Conservation (phyloP, 2,797 vertebrate genomes). For the Phyllotis vaccarum region DNA sequence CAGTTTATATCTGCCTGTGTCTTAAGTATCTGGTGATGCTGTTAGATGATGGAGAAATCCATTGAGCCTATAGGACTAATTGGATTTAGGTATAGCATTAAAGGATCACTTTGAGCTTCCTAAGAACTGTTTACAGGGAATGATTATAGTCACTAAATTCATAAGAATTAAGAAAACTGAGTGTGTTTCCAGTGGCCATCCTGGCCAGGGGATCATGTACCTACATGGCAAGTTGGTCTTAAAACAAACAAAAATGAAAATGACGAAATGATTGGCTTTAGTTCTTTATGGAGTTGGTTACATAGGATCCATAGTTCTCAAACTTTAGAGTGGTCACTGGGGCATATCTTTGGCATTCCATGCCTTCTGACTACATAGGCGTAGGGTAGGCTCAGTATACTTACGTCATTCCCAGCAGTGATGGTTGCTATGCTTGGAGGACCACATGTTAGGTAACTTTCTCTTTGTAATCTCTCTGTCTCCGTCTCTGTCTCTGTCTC, state of each 20-base stretch:
- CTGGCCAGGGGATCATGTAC: neutral
- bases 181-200: neutral
- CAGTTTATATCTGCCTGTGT: neutral
- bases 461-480: neutral
- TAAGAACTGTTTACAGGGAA: neutral
- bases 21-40: neutral
- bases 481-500: too few relatives aligned
- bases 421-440: neutral
- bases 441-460: neutral
- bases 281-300: neutral
- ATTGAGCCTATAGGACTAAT: neutral
- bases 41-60: neutral
- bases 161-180: slow-evolving; percentile 1
- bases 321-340: neutral
- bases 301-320: neutral
- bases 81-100: neutral
- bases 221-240: neutral
- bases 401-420: neutral
- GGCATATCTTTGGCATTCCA: neutral
- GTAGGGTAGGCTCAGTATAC: neutral
- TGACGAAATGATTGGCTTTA: neutral
- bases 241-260: neutral
- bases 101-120: neutral
- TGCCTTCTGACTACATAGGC: neutral
- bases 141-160: neutral